Evolutionary conservation across 2,888 invertebrate species (phyloP).

Genomic region (Idaea straminata): DNA sequence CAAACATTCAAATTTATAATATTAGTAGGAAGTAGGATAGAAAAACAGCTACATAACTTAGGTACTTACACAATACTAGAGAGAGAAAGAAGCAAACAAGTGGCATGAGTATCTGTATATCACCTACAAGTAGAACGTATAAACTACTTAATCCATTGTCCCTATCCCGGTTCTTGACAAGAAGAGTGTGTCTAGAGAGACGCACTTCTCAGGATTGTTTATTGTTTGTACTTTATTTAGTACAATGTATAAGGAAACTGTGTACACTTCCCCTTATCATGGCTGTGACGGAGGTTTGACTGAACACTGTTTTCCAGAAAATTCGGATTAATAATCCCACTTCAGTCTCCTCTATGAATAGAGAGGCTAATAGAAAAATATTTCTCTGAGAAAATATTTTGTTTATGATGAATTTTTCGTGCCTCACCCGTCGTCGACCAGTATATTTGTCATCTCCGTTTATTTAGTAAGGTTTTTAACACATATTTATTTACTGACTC

Average conservation of each 20-base stretch:
- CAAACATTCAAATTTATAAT: too few species aligned
- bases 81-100: background rate
- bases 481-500: too few species aligned
- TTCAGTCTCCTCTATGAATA: constrained; percentile 15
- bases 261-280: background rate
- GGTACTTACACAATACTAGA: background rate
- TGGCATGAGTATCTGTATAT: background rate
- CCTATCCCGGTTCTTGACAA: background rate
- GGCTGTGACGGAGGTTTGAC: constrained; percentile 30
- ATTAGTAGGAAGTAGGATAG: too few species aligned
- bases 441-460: background rate
- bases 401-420: background rate
- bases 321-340: constrained; percentile 29
- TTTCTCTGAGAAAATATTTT: background rate
- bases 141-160: background rate
- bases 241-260: background rate
- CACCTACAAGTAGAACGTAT: background rate
- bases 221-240: background rate
- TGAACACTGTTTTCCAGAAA: constrained; percentile 23
- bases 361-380: background rate
- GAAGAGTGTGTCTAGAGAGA: background rate
- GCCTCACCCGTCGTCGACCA: background rate
- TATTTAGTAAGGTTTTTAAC: background rate
- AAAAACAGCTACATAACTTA: background rate
- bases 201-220: background rate